These are phyloP conservation scores for silkworm (Bombyx mori) DNA, from an alignment of 1,140 invertebrate genomes.

Conservation along the genomic window DNA sequence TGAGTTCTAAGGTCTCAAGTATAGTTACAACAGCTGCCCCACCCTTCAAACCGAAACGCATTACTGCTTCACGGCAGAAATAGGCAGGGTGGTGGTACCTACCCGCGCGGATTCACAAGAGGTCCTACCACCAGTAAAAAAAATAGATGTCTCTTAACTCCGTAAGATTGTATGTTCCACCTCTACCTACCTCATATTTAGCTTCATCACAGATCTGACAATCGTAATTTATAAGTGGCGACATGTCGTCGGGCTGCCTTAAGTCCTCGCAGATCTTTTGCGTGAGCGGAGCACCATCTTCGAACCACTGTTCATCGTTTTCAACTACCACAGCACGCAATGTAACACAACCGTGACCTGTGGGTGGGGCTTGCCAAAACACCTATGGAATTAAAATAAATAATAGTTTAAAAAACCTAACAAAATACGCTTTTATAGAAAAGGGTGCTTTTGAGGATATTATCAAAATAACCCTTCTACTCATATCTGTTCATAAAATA, in stretches of 20 bases:
- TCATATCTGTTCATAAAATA: no score
- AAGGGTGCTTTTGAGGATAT: no score
- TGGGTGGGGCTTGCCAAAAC: slow-evolving; percentile 52
- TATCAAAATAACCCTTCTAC: no score
- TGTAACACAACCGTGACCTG: slow-evolving; percentile 50
- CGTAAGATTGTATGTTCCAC: neutral
- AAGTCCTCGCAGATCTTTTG: slow-evolving; percentile 46
- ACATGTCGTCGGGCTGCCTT: slow-evolving; percentile 49
- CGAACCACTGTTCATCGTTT: slow-evolving; percentile 49
- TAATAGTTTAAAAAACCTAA: no score
- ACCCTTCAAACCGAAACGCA: no score
- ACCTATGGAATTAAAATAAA: slow-evolving; percentile 23
- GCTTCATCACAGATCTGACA: slow-evolving; percentile 57
- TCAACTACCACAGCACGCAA: slow-evolving; percentile 53
- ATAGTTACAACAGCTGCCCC: no score
- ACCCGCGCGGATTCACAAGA: no score
- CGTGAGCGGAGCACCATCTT: slow-evolving; percentile 43
- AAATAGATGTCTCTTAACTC: neutral
- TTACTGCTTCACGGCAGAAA: no score
- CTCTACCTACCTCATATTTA: slow-evolving; percentile 47
- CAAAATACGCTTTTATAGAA: no score
- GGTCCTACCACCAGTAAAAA: neutral
- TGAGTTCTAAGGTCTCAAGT: no score
- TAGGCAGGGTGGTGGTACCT: no score
- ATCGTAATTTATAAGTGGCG: slow-evolving; percentile 41